A percentile compares a stretch with the other conserved stretches of the same genome.
Conservation (phyloP, 1,140 invertebrate genomes). For the Bombus cullumanus region DNA sequence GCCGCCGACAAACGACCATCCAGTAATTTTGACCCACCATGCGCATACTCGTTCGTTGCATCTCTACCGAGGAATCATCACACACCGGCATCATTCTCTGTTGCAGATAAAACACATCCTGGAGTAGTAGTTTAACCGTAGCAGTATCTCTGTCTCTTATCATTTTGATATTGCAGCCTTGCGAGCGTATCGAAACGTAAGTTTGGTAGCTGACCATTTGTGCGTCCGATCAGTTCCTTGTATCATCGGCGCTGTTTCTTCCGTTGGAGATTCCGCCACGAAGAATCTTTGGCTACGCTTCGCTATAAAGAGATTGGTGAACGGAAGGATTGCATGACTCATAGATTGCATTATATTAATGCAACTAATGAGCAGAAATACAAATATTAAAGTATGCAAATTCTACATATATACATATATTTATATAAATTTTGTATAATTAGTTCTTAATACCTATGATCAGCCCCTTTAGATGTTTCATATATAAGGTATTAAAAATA, state of each 20-base stretch:
- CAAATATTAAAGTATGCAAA: background rate
- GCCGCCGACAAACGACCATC: conserved; percentile 23
- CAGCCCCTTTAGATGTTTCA: background rate
- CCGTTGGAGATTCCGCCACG: background rate
- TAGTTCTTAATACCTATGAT: background rate
- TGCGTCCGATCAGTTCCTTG: background rate
- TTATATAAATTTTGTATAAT: background rate
- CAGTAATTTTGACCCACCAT: conserved; percentile 33
- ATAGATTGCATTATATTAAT: conserved; percentile 45
- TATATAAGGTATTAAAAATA: background rate
- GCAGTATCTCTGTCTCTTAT: conserved; percentile 63
- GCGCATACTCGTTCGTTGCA: background rate
- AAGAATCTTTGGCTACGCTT: background rate
- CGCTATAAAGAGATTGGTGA: background rate
- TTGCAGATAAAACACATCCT: conserved; percentile 75
- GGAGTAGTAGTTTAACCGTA: conserved; percentile 76
- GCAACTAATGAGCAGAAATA: background rate
- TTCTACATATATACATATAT: conserved; percentile 31
- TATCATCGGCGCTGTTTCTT: background rate
- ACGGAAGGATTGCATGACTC: background rate
- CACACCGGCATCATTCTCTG: conserved; percentile 67
- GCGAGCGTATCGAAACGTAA: conserved; percentile 14
- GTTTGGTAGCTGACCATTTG: background rate
- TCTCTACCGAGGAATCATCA: conserved; percentile 42
- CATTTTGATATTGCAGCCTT: conserved; percentile 68